A percentile compares a stretch with the other conserved stretches of the same genome.
Conservation (phyloP, 2,797 vertebrate species). For the Notolabrus celidotus region DNA sequence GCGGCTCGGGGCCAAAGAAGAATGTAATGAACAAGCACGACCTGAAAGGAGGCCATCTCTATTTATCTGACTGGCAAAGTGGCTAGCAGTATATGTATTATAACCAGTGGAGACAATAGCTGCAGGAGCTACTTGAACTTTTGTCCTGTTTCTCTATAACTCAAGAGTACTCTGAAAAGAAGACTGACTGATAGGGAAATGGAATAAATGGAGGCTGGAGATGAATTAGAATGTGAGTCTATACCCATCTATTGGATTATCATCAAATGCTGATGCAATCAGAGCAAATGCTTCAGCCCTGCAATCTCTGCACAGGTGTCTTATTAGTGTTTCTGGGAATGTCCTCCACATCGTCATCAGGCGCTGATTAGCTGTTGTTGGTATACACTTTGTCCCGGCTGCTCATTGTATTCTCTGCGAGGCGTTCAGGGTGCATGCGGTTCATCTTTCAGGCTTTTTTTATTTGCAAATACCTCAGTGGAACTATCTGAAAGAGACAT, state of each 20-base stretch:
- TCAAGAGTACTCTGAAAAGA: slow-evolving; percentile 33
- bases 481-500: neutral
- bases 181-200: slow-evolving; percentile 65
- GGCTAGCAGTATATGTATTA: slow-evolving; percentile 21
- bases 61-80: slow-evolving; percentile 30
- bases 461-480: neutral
- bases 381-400: slow-evolving; percentile 21
- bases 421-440: neutral
- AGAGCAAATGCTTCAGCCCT: slow-evolving; percentile 18
- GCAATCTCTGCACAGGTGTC: slow-evolving; percentile 52
- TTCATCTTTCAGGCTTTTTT: neutral
- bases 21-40: slow-evolving; percentile 47
- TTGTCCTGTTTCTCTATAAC: slow-evolving; percentile 7
- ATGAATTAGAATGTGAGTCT: slow-evolving; percentile 48
- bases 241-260: slow-evolving; percentile 63
- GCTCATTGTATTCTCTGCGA: slow-evolving; percentile 5
- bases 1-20: slow-evolving; percentile 48
- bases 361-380: slow-evolving; percentile 39
- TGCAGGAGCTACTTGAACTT: slow-evolving; percentile 46
- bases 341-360: slow-evolving; percentile 7
- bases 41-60: slow-evolving; percentile 23
- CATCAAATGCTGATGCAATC: slow-evolving; percentile 46
- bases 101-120: slow-evolving; percentile 32
- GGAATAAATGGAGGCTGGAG: slow-evolving; percentile 52
- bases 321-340: slow-evolving; percentile 52